Evolutionary conservation across 2,888 invertebrate genomes (phyloP).

Genomic region (Meghimatium bilineatum): DNA sequence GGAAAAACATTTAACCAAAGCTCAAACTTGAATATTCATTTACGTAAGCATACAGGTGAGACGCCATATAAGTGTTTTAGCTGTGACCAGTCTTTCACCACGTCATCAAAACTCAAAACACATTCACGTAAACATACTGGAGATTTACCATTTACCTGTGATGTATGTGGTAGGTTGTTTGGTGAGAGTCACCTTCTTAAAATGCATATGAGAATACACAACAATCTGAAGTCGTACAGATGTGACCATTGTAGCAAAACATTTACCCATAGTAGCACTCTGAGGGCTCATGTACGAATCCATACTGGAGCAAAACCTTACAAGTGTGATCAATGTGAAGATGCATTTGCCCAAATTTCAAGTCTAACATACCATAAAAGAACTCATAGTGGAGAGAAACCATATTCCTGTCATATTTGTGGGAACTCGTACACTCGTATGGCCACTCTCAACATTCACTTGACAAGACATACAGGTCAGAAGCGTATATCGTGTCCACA

Average conservation of each 20-base stretch:
- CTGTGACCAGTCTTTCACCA: constrained; percentile 40
- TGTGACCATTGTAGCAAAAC: constrained; percentile 44
- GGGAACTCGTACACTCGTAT: constrained; percentile 39
- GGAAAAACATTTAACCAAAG: constrained; percentile 42
- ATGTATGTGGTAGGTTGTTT: constrained; percentile 37
- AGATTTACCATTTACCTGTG: constrained; percentile 37
- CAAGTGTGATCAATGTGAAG: constrained; percentile 38
- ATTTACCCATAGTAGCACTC: constrained; percentile 36
- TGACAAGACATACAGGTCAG: constrained; percentile 36
- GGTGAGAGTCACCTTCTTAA: constrained; percentile 38
- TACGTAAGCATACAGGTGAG: constrained; percentile 42
- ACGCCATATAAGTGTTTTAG: constrained; percentile 35
- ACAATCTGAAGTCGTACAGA: constrained; percentile 21
- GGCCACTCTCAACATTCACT: constrained; percentile 42
- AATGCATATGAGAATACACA: constrained; percentile 44
- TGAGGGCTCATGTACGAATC: constrained; percentile 35
- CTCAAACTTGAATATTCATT: constrained; percentile 46
- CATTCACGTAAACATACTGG: constrained; percentile 45
- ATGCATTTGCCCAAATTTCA: constrained; percentile 44
- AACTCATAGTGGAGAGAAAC: constrained; percentile 41
- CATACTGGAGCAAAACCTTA: constrained; percentile 46
- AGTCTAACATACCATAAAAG: constrained; percentile 45
- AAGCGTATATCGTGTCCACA: constrained; percentile 30
- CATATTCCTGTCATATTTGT: constrained; percentile 42
- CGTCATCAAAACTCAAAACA: constrained; percentile 39